These are phyloP conservation scores for Dynastes hyllus DNA, from an alignment of 2,888 invertebrate species.

Conservation along the genomic window DNA sequence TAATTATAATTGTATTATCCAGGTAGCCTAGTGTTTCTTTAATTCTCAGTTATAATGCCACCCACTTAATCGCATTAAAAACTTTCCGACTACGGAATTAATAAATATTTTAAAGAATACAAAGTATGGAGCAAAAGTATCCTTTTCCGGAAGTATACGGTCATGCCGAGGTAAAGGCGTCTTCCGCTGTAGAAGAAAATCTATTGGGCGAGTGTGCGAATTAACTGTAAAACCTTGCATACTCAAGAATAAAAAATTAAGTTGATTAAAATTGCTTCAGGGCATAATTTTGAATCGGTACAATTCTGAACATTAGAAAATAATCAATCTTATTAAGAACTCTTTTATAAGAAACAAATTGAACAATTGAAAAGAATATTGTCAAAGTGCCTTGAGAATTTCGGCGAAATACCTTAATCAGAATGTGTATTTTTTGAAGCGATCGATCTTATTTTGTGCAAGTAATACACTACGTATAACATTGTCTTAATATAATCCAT, in stretches of 20 bases:
- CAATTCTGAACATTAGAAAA: no score
- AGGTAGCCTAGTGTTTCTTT: conserved; percentile 4
- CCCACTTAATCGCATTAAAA: conserved; percentile 7
- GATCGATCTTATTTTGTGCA: conserved; percentile 5
- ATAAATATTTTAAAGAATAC: not conserved
- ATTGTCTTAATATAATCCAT: conserved; percentile 3
- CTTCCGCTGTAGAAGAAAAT: not conserved
- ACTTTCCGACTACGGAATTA: conserved; percentile 12
- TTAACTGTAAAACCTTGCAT: no score
- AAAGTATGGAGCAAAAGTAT: not conserved
- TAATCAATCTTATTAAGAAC: no score
- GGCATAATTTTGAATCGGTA: no score
- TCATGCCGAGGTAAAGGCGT: not conserved
- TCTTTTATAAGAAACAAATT: no score
- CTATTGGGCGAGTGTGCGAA: not conserved
- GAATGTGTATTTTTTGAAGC: not conserved
- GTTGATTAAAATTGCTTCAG: no score
- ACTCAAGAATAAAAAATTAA: no score
- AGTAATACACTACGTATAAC: not conserved
- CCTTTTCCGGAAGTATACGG: not conserved
- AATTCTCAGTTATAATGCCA: conserved; percentile 19
- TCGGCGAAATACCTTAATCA: not conserved
- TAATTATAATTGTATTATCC: not conserved
- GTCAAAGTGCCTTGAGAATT: not conserved
- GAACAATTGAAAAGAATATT: no score